A percentile compares a stretch with the other conserved stretches of the same genome.
Evolutionary conservation across 2,888 invertebrate genomes (phyloP).

Genomic region (Troides oblongomaculatus): DNA sequence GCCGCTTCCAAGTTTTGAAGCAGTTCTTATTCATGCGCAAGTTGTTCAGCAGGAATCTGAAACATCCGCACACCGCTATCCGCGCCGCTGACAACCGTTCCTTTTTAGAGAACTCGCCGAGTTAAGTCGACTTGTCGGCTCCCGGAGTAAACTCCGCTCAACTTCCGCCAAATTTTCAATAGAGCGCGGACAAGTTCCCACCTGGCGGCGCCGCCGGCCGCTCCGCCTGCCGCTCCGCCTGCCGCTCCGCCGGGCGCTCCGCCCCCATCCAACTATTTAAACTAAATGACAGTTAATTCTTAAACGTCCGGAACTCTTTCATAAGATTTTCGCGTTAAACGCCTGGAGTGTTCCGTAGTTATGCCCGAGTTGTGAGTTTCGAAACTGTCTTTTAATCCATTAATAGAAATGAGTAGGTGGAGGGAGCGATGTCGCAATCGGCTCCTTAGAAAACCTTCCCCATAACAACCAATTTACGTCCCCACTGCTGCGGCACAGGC

Average conservation of each 20-base stretch:
- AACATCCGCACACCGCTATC: too few relatives aligned
- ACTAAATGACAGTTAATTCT: slow-evolving; percentile 8
- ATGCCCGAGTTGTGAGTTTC: background rate
- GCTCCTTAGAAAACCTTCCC: too few relatives aligned
- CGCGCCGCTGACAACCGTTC: background rate
- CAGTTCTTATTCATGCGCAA: too few relatives aligned
- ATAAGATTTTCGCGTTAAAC: background rate
- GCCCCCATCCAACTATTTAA: slow-evolving; percentile 13
- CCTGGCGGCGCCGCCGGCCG: slow-evolving; percentile 18
- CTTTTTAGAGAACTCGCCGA: slow-evolving; percentile 1
- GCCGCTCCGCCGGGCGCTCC: background rate
- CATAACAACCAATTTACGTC: too few relatives aligned
- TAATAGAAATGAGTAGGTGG: too few relatives aligned
- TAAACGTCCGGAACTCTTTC: background rate
- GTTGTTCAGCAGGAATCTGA: too few relatives aligned
- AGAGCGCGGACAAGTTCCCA: slow-evolving; percentile 6
- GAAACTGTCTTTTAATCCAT: too few relatives aligned
- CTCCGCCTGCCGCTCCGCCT: background rate
- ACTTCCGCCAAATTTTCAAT: slow-evolving; percentile 20
- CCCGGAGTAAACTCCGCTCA: slow-evolving; percentile 15
- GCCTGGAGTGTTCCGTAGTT: background rate
- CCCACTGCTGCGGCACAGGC: too few relatives aligned
- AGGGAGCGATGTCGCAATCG: too few relatives aligned
- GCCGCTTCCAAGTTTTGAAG: too few relatives aligned
- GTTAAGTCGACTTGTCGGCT: slow-evolving; percentile 18